Percentiles rank a stretch among this genome's conserved stretches.
Conservation (phyloP, 92 coral and sea anemone species). For the Epizoanthus scotinus region DNA sequence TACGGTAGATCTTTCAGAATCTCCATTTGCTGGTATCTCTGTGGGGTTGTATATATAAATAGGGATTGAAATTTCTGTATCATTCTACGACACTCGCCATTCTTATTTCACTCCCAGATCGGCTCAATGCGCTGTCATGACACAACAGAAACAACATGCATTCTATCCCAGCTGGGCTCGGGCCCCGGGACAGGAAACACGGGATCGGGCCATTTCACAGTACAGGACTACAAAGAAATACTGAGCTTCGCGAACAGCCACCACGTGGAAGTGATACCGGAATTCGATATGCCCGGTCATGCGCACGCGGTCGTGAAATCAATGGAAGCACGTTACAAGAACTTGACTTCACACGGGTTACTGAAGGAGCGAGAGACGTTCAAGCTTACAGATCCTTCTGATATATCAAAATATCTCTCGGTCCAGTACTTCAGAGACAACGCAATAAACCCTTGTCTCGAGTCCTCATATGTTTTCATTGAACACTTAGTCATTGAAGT, state of each 20-base stretch:
- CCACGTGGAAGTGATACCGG: constrained; percentile 70
- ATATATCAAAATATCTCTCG: constrained; percentile 64
- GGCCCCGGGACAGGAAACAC: constrained; percentile 75
- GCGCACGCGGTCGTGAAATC: constrained; percentile 80
- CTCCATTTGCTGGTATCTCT: too few relatives aligned
- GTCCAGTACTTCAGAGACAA: constrained; percentile 73
- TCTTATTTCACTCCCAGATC: constrained; percentile 40
- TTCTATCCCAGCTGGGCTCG: constrained; percentile 83
- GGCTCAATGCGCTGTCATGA: constrained; percentile 79
- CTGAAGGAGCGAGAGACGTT: constrained; percentile 49
- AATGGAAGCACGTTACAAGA: constrained; percentile 61
- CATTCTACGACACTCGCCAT: not conserved
- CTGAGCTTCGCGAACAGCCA: constrained; percentile 58
- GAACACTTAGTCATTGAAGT: constrained; percentile 49
- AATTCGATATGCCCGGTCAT: constrained; percentile 92
- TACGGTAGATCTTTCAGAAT: too few relatives aligned
- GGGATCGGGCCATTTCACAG: constrained; percentile 62
- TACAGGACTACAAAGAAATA: constrained; percentile 69
- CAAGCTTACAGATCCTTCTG: constrained; percentile 61
- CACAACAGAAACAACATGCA: constrained; percentile 58
- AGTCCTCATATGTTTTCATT: constrained; percentile 66
- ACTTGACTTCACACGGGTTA: constrained; percentile 39
- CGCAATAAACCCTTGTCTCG: constrained; percentile 77
- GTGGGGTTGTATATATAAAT: not conserved
- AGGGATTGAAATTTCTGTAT: not conserved